Percentiles rank a stretch among this genome's conserved stretches.
These are phyloP conservation scores for Lophochroa leadbeateri DNA, from an alignment of 2,113 vertebrate species.

Conservation along the genomic window DNA sequence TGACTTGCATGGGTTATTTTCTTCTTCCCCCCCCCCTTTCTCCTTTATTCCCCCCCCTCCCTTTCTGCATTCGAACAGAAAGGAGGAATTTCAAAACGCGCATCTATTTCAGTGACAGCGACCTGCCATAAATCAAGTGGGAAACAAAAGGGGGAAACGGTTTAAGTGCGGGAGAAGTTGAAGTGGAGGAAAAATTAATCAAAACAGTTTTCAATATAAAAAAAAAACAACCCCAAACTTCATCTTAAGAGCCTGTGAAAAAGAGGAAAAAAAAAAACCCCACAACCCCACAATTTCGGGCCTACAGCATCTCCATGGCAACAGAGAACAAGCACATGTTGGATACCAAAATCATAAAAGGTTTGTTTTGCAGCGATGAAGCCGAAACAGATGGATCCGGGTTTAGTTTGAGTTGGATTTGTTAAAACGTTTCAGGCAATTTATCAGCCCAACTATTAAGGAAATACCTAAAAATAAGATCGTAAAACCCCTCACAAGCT, in stretches of 20 bases:
- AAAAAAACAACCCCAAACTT: conserved; percentile 71
- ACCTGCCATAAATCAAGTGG: conserved; percentile 82
- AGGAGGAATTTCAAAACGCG: conserved; percentile 77
- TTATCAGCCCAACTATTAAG: background rate
- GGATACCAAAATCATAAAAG: conserved; percentile 78
- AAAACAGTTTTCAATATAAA: conserved; percentile 73
- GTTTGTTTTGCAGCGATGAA: conserved; percentile 69
- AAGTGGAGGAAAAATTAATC: conserved; percentile 76
- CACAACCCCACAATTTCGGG: conserved; percentile 29
- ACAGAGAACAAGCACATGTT: conserved; percentile 72
- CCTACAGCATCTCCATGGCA: conserved; percentile 79
- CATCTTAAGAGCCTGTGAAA: conserved; percentile 74
- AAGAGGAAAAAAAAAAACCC: background rate
- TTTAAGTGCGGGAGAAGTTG: conserved; percentile 76
- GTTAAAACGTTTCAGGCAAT: conserved; percentile 8
- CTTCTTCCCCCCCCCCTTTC: too few relatives aligned
- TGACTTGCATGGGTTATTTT: too few relatives aligned
- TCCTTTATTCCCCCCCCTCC: too few relatives aligned
- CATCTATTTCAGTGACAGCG: conserved; percentile 81
- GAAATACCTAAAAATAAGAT: background rate
- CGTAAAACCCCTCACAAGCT: background rate
- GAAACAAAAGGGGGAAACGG: conserved; percentile 78
- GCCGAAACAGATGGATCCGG: conserved; percentile 48
- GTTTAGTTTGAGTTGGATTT: conserved; percentile 30
- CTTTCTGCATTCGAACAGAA: conserved; percentile 74